Conservation (phyloP, 2,888 invertebrate species). For the Rhagonycha fulva region DNA sequence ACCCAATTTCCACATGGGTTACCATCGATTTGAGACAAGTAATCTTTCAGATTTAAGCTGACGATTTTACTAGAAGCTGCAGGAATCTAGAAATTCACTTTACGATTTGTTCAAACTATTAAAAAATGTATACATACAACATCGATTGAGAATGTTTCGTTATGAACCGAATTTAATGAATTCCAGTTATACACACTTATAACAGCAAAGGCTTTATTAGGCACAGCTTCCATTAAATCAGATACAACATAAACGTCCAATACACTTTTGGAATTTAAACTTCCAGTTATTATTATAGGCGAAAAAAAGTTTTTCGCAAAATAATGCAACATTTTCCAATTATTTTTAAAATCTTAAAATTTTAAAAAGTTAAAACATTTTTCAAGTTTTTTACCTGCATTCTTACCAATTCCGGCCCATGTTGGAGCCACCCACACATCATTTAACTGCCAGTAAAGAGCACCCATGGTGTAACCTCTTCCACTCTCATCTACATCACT, state of each 20-base stretch:
- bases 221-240: constrained; percentile 53
- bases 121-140: constrained; percentile 2
- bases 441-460: constrained; percentile 97
- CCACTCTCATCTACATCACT: constrained; percentile 57
- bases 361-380: not conserved
- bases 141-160: not conserved
- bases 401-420: constrained; percentile 87
- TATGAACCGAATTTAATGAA: constrained; percentile 37
- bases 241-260: constrained; percentile 69
- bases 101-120: not conserved
- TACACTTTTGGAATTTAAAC: constrained; percentile 55
- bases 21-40: not conserved
- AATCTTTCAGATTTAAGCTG: not conserved
- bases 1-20: not conserved
- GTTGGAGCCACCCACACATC: constrained; percentile 98
- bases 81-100: constrained; percentile 39
- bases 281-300: constrained; percentile 68
- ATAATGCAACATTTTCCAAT: constrained; percentile 72
- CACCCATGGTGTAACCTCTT: constrained; percentile 87
- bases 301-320: constrained; percentile 85
- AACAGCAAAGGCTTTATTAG: constrained; percentile 56
- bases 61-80: constrained; percentile 37
- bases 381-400: not conserved
- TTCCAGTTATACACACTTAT: constrained; percentile 64
- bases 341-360: constrained; percentile 47